Conservation (phyloP, 2,888 invertebrate species). For the Eristalis arbustorum region DNA sequence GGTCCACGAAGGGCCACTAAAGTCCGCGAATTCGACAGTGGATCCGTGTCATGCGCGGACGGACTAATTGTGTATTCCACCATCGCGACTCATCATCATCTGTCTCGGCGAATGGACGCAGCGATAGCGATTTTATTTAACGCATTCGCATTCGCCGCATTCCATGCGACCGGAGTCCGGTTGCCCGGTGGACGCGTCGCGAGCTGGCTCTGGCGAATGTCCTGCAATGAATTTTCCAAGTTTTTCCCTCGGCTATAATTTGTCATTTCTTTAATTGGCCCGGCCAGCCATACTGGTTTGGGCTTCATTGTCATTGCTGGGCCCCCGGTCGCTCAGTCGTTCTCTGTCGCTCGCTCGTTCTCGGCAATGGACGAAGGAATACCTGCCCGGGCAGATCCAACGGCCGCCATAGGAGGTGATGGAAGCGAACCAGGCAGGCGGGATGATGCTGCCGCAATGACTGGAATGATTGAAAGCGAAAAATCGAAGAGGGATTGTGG, state of each 20-base stretch:
- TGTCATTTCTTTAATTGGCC: conserved; percentile 76
- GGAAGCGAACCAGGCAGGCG: conserved; percentile 18
- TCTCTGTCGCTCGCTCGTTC: conserved; percentile 1
- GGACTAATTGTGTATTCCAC: conserved; percentile 69
- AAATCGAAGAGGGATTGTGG: conserved; percentile 72
- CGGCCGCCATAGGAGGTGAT: background rate
- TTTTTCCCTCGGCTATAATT: conserved; percentile 73
- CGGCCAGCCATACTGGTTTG: conserved; percentile 68
- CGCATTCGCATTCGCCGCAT: conserved; percentile 71
- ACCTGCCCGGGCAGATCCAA: conserved; percentile 2
- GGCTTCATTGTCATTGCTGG: conserved; percentile 33
- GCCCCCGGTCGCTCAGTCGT: conserved; percentile 26
- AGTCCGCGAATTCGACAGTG: conserved; percentile 38
- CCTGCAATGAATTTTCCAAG: conserved; percentile 68
- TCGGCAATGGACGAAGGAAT: conserved; percentile 41
- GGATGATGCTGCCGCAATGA: conserved; percentile 45
- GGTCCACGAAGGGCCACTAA: background rate
- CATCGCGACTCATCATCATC: conserved; percentile 69
- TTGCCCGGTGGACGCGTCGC: conserved; percentile 4
- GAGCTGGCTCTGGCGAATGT: conserved; percentile 46
- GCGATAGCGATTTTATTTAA: conserved; percentile 70
- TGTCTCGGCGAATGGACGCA: conserved; percentile 62
- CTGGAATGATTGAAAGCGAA: conserved; percentile 71
- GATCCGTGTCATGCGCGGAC: conserved; percentile 60
- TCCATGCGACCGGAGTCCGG: conserved; percentile 31